A percentile compares a stretch with the other conserved stretches of the same genome.
Evolutionary conservation across 23 tunicate species (phyloP).

Genomic region (Diplosoma virens): DNA sequence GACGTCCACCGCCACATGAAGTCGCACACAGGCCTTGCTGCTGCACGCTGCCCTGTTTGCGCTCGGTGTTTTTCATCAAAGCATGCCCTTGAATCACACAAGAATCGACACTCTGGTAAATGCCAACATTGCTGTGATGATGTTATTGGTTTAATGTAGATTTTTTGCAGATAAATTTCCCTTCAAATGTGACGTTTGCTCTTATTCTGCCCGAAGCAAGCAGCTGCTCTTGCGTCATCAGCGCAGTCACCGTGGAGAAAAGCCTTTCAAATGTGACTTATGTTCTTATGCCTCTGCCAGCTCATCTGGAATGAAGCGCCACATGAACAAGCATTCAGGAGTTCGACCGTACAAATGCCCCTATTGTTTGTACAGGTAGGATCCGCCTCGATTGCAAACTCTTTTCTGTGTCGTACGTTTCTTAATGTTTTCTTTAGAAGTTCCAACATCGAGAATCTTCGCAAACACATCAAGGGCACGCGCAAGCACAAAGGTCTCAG

Average conservation of each 20-base stretch:
- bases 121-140: neutral
- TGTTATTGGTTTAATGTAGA: too few species aligned
- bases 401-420: neutral
- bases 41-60: constrained; percentile 49
- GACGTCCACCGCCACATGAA: constrained; percentile 74
- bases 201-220: constrained; percentile 44
- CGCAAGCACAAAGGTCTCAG: constrained; percentile 72
- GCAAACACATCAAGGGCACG: constrained; percentile 69
- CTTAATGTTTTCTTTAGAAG: constrained; percentile 30
- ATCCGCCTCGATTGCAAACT: neutral
- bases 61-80: constrained; percentile 40
- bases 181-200: constrained; percentile 59
- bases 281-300: constrained; percentile 36
- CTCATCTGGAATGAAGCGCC: constrained; percentile 63
- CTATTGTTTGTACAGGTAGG: constrained; percentile 75
- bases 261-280: constrained; percentile 47
- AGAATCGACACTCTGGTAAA: constrained; percentile 66
- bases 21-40: constrained; percentile 62
- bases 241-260: constrained; percentile 52
- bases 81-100: constrained; percentile 42
- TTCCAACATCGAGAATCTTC: constrained; percentile 73
- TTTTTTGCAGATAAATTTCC: constrained; percentile 71
- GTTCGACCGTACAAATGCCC: constrained; percentile 81
- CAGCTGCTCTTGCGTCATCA: constrained; percentile 47
- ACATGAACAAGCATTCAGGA: constrained; percentile 58